These are phyloP conservation scores for Sycobia sp. DNA, from an alignment of 1,140 invertebrate species.

Conservation along the genomic window DNA sequence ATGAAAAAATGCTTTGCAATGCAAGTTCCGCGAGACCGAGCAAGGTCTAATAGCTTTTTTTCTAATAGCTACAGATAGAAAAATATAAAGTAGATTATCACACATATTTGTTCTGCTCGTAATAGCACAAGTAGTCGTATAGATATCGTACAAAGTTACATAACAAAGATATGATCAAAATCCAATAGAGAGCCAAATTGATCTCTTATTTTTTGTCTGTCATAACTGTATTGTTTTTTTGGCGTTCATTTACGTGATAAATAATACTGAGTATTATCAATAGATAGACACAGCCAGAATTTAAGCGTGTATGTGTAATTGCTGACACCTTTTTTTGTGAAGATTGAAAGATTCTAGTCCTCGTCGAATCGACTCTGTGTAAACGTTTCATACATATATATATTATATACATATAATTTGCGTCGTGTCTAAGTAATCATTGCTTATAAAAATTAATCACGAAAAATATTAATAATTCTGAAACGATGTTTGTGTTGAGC, in stretches of 20 bases:
- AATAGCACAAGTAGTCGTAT: slow-evolving; percentile 12
- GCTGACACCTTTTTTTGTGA: slow-evolving; percentile 17
- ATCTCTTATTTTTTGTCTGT: background rate
- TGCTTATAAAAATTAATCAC: slow-evolving; percentile 6
- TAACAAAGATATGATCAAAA: slow-evolving; percentile 3
- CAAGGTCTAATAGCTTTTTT: too few species aligned
- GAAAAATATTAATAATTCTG: background rate
- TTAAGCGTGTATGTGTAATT: slow-evolving; percentile 9
- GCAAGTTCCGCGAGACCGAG: background rate
- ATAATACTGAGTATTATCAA: slow-evolving; percentile 24
- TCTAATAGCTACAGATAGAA: background rate
- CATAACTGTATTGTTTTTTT: background rate
- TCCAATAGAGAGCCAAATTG: background rate
- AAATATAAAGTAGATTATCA: slow-evolving; percentile 5
- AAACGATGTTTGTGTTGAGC: slow-evolving; percentile 20
- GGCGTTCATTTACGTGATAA: slow-evolving; percentile 24
- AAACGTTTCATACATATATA: slow-evolving; percentile 19
- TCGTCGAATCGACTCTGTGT: slow-evolving; percentile 20
- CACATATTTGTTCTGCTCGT: slow-evolving; percentile 13
- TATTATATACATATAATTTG: slow-evolving; percentile 14
- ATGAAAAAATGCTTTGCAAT: background rate
- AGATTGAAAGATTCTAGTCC: slow-evolving; percentile 30
- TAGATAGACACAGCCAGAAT: slow-evolving; percentile 12
- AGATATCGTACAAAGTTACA: too few species aligned
- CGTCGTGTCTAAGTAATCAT: slow-evolving; percentile 6